A percentile compares a stretch with the other conserved stretches of the same genome.
Conservation (phyloP, 2,113 vertebrate genomes). For the Elgaria multicarinata region DNA sequence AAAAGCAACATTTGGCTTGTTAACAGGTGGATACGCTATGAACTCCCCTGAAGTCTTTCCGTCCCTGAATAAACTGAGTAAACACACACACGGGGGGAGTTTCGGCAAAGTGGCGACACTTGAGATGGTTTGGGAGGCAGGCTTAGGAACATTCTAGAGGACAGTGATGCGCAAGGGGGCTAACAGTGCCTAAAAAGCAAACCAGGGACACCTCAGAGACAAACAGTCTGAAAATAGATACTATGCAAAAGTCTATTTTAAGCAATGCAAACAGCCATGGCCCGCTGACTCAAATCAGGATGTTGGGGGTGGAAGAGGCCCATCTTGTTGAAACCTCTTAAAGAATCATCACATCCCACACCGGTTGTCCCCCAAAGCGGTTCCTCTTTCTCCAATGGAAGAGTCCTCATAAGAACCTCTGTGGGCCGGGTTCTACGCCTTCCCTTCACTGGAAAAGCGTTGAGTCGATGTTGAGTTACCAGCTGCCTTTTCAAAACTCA, state of each 20-base stretch:
- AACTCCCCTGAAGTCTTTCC: not conserved
- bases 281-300: conserved; percentile 23
- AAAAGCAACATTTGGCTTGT: not conserved
- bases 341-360: conserved; percentile 7
- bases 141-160: not conserved
- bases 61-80: not conserved
- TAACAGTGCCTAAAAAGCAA: not conserved
- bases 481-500: not conserved
- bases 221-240: not conserved
- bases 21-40: not conserved
- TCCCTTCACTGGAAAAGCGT: not conserved
- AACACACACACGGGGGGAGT: too few relatives aligned
- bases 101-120: not conserved
- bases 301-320: not conserved
- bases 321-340: not conserved
- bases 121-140: too few relatives aligned
- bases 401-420: not conserved
- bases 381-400: conserved; percentile 15
- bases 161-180: too few relatives aligned
- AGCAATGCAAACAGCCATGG: not conserved
- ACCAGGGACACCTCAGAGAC: not conserved
- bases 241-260: not conserved
- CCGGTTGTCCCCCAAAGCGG: not conserved
- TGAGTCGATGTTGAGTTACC: not conserved
- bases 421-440: conserved; percentile 26